Evolutionary conservation across 2,888 invertebrate genomes (phyloP).

Genomic region (Drosophila putrida): DNA sequence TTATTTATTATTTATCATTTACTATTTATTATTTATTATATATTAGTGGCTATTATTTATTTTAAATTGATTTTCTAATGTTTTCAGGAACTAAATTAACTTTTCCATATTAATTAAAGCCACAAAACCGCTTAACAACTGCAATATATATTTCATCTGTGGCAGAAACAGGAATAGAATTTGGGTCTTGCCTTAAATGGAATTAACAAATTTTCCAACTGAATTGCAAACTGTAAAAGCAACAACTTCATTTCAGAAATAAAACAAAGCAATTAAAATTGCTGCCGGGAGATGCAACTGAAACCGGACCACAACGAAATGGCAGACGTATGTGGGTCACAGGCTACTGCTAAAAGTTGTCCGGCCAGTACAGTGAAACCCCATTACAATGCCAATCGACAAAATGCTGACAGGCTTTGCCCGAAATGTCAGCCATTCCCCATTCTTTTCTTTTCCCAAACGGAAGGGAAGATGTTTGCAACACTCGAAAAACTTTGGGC

Average conservation of each 20-base stretch:
- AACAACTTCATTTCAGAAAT: conserved; percentile 58
- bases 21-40: no score
- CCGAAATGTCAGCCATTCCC: conserved; percentile 7
- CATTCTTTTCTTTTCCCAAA: neutral
- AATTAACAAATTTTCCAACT: conserved; percentile 29
- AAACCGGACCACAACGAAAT: conserved; percentile 33
- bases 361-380: conserved; percentile 45
- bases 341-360: conserved; percentile 54
- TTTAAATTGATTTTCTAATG: neutral
- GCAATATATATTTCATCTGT: conserved; percentile 25
- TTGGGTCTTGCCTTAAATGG: conserved; percentile 9
- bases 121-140: conserved; percentile 9
- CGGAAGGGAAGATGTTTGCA: conserved; percentile 39
- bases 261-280: conserved; percentile 78
- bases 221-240: conserved; percentile 19
- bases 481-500: conserved; percentile 51
- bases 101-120: neutral
- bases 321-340: conserved; percentile 69
- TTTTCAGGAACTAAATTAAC: neutral
- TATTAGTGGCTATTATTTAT: no score
- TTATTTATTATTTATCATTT: no score
- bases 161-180: neutral
- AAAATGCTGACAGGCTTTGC: conserved; percentile 56
- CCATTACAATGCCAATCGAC: conserved; percentile 77
- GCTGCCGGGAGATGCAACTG: conserved; percentile 43